Conservation (phyloP, 2,888 invertebrate genomes). For the Eristalis pertinax region DNA sequence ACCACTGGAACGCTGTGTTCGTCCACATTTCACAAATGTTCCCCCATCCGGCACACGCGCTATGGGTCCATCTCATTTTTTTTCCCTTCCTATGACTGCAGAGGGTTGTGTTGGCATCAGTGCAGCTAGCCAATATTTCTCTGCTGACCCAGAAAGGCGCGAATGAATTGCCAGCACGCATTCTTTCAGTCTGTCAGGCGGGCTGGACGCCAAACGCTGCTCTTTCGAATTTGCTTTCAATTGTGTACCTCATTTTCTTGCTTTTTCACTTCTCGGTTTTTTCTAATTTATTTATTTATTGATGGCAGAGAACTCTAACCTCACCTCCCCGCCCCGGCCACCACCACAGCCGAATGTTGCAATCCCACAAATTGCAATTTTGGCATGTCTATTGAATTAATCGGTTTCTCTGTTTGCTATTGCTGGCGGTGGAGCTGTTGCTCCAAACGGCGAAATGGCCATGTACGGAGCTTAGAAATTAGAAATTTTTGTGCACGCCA, state of each 20-base stretch:
- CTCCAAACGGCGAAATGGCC: conserved; percentile 49
- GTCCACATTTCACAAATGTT: no score
- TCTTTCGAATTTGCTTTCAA: background rate
- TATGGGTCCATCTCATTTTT: no score
- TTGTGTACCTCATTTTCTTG: background rate
- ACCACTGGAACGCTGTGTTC: no score
- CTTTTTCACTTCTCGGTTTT: conserved; percentile 23
- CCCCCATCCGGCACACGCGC: no score
- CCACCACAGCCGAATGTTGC: background rate
- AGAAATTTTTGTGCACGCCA: conserved; percentile 8
- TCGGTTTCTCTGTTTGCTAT: conserved; percentile 57
- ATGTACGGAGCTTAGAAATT: conserved; percentile 44
- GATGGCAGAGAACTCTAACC: background rate
- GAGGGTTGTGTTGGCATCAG: no score
- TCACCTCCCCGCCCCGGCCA: background rate
- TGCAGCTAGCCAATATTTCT: background rate
- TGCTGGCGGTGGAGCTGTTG: conserved; percentile 41
- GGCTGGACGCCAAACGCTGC: no score
- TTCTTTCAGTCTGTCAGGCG: background rate
- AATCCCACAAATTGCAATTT: conserved; percentile 71
- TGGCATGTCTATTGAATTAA: conserved; percentile 71
- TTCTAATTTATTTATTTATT: conserved; percentile 63
- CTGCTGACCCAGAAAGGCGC: background rate
- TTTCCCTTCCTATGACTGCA: no score
- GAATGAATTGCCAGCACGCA: conserved; percentile 20